A percentile compares a stretch with the other conserved stretches of the same genome.
Evolutionary conservation across 1,140 invertebrate species (phyloP).

Genomic region (Halyomorpha halys): DNA sequence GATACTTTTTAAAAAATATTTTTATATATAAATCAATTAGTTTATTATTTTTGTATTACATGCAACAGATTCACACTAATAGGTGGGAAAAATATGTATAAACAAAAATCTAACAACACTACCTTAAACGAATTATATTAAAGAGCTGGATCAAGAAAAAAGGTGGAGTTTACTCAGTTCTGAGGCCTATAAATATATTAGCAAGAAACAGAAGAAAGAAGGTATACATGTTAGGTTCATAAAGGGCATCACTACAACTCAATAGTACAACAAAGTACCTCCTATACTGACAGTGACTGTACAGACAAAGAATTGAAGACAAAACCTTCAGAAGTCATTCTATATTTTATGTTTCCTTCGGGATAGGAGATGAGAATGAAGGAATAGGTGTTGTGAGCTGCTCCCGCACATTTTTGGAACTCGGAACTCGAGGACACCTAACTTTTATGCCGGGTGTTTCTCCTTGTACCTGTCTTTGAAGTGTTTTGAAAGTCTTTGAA

Average conservation of each 20-base stretch:
- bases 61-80: slow-evolving; percentile 17
- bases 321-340: slow-evolving; percentile 23
- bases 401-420: slow-evolving; percentile 23
- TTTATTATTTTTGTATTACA: slow-evolving; percentile 17
- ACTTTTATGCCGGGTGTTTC: slow-evolving; percentile 27
- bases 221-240: slow-evolving; percentile 15
- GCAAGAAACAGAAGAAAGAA: slow-evolving; percentile 22
- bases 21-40: slow-evolving; percentile 24
- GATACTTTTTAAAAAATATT: neutral
- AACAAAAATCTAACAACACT: slow-evolving; percentile 18
- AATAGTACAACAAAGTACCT: slow-evolving; percentile 27
- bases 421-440: slow-evolving; percentile 32
- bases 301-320: slow-evolving; percentile 21
- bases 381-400: slow-evolving; percentile 14
- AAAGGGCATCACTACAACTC: slow-evolving; percentile 25
- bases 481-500: slow-evolving; percentile 41
- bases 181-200: slow-evolving; percentile 24
- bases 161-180: slow-evolving; percentile 35
- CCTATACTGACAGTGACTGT: slow-evolving; percentile 24
- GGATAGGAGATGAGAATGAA: slow-evolving; percentile 21
- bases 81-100: slow-evolving; percentile 11
- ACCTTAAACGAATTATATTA: slow-evolving; percentile 18
- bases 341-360: slow-evolving; percentile 27
- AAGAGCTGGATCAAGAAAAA: slow-evolving; percentile 24
- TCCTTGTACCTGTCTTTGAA: slow-evolving; percentile 31